Evolutionary conservation across 2,113 vertebrate genomes (phyloP).

Genomic region (Zapornia atra): DNA sequence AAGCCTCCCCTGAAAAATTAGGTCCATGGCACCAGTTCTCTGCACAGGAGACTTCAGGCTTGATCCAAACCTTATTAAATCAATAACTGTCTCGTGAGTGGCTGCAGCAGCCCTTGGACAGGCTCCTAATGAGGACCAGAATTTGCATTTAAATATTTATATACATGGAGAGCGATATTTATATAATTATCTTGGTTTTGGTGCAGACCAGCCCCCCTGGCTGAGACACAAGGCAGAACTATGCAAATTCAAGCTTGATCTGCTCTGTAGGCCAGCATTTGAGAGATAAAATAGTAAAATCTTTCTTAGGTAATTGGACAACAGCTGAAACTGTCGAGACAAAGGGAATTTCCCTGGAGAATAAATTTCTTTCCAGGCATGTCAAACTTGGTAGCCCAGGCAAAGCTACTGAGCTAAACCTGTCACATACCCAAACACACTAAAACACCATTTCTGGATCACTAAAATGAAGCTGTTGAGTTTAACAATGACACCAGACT

Average conservation of each 20-base stretch:
- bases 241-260: slow-evolving; percentile 14
- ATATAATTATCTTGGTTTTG: too few relatives aligned
- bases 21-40: neutral
- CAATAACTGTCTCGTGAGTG: neutral
- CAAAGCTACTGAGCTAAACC: neutral
- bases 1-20: rapidly evolving
- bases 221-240: neutral
- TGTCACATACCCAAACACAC: slow-evolving; percentile 9
- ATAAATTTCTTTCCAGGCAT: slow-evolving; percentile 41
- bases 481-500: neutral
- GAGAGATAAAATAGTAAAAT: slow-evolving; percentile 56
- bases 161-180: neutral
- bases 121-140: neutral
- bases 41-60: neutral
- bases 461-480: neutral
- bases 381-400: slow-evolving; percentile 33
- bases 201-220: neutral
- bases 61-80: neutral
- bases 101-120: neutral
- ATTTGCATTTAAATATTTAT: neutral
- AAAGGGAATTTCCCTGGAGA: slow-evolving; percentile 64
- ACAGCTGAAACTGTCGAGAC: slow-evolving; percentile 38
- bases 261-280: slow-evolving; percentile 9
- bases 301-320: slow-evolving; percentile 46
- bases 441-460: neutral